A percentile compares a stretch with the other conserved stretches of the same genome.
Evolutionary conservation across 1,140 invertebrate genomes (phyloP).

Genomic region (Sycobia sp.): DNA sequence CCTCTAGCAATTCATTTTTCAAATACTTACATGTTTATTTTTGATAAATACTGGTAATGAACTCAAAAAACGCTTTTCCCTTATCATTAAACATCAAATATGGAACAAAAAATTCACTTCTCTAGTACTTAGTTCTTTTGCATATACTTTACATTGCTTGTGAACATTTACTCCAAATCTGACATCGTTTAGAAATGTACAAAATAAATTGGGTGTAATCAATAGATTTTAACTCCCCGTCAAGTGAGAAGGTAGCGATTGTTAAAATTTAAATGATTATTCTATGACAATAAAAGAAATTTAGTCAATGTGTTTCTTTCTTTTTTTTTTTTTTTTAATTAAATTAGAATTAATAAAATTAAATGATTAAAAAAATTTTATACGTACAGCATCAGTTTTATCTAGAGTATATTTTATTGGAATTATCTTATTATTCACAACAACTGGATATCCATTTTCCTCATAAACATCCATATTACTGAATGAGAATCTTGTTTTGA

Average conservation of each 20-base stretch:
- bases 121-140: conserved; percentile 62
- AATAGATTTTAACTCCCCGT: conserved; percentile 54
- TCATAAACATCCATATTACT: conserved; percentile 66
- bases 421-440: conserved; percentile 63
- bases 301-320: no score
- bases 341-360: conserved; percentile 2
- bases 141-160: conserved; percentile 62
- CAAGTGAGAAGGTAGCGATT: conserved; percentile 51
- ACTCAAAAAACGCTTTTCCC: conserved; percentile 60
- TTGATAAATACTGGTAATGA: conserved; percentile 65
- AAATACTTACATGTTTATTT: conserved; percentile 43
- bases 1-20: not conserved
- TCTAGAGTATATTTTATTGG: conserved; percentile 62
- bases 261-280: conserved; percentile 59
- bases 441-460: conserved; percentile 55
- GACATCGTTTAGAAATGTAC: conserved; percentile 59
- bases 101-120: conserved; percentile 65
- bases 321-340: conserved; percentile 7
- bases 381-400: conserved; percentile 53
- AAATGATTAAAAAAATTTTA: not conserved
- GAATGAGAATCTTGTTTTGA: conserved; percentile 54
- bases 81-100: conserved; percentile 64
- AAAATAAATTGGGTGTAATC: conserved; percentile 56
- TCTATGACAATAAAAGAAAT: conserved; percentile 53
- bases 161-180: conserved; percentile 65